Percentiles rank a stretch among this genome's conserved stretches.
phyloP scores from a whole-genome alignment of 2,797 vertebrate species.

The Muscicapa comitata region DNA sequence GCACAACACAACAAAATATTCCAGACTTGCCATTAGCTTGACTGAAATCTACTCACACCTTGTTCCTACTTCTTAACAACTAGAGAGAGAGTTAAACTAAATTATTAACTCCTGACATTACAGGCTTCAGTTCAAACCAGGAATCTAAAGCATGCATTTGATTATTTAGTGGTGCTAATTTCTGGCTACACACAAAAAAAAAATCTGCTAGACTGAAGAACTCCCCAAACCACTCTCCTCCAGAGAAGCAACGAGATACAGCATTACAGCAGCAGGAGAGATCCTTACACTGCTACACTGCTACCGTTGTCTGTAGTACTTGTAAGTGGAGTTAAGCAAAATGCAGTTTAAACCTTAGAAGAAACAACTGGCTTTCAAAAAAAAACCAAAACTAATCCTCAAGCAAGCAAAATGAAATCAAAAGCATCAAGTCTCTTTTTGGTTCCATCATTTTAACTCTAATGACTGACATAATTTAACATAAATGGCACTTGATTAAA shows the following conservation, averaged over 20 bases:
- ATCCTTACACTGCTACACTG: background rate
- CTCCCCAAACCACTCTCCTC: background rate
- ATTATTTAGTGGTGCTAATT: conserved; percentile 68
- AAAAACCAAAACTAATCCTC: background rate
- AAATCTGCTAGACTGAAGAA: conserved; percentile 2
- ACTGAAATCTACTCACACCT: conserved; percentile 10
- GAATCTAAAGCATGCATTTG: conserved; percentile 85
- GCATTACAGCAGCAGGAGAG: background rate
- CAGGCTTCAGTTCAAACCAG: conserved; percentile 82
- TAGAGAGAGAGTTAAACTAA: conserved; percentile 37
- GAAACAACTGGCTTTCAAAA: background rate
- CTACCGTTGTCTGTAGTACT: background rate
- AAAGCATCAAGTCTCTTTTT: background rate
- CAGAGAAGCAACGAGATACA: background rate
- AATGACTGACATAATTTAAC: background rate
- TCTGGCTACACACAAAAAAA: conserved; percentile 20
- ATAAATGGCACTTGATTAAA: background rate
- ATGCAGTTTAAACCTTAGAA: background rate
- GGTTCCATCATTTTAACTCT: background rate
- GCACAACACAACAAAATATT: background rate
- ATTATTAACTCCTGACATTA: conserved; percentile 73
- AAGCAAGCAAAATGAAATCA: background rate
- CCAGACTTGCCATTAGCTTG: background rate
- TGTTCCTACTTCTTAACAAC: background rate
- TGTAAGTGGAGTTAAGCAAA: background rate